phyloP scores from a whole-genome alignment of 1,140 invertebrate genomes.

The Calliphora vicina region DNA sequence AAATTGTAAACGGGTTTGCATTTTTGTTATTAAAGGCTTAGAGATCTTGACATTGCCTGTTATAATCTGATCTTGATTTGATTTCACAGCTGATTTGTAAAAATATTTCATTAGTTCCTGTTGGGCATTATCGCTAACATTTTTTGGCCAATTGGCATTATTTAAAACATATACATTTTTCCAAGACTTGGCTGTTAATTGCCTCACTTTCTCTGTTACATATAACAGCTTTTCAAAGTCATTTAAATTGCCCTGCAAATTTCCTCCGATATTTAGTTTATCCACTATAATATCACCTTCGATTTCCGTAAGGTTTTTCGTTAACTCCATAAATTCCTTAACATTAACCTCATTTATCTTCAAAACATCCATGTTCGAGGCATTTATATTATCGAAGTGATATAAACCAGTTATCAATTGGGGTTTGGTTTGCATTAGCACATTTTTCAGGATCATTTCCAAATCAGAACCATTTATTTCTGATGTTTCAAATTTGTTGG shows the following conservation, averaged over 20 bases:
- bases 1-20: conserved; percentile 37
- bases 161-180: conserved; percentile 46
- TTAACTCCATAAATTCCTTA: conserved; percentile 45
- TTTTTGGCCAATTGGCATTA: conserved; percentile 46
- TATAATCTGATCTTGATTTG: conserved; percentile 44
- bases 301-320: conserved; percentile 22
- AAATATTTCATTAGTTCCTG: conserved; percentile 47
- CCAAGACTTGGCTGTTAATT: conserved; percentile 43
- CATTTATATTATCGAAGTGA: conserved; percentile 40
- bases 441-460: conserved; percentile 48
- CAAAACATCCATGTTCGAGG: conserved; percentile 50
- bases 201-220: conserved; percentile 31
- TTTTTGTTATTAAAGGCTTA: conserved; percentile 35
- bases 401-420: conserved; percentile 51
- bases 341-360: conserved; percentile 44
- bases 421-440: conserved; percentile 48
- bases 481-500: conserved; percentile 41
- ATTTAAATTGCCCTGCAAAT: conserved; percentile 38
- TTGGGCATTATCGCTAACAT: background rate
- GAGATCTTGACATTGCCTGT: conserved; percentile 45
- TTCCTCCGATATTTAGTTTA: conserved; percentile 44
- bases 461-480: conserved; percentile 45
- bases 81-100: conserved; percentile 48
- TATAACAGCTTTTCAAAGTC: background rate
- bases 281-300: conserved; percentile 44